Percentiles rank a stretch among this genome's conserved stretches.
phyloP scores from a whole-genome alignment of 1,140 invertebrate genomes.

The Euglossa dilemma region DNA sequence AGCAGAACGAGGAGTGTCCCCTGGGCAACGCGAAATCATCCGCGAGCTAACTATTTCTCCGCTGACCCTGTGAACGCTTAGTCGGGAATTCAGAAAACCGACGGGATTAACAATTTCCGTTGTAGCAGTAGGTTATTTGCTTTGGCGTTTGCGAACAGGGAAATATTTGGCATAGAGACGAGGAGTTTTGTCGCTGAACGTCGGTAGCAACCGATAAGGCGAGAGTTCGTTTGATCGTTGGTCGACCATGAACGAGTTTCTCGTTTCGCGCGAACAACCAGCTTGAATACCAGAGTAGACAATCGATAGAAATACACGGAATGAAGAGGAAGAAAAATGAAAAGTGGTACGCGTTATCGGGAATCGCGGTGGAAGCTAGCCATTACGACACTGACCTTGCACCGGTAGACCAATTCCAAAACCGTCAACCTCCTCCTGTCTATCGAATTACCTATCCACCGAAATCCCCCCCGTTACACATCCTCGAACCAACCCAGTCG shows the following conservation, averaged over 20 bases:
- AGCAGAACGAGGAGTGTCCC: no score
- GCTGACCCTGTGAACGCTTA: no score
- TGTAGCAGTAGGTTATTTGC: no score
- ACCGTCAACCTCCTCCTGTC: background rate
- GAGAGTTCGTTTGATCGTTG: constrained; percentile 12
- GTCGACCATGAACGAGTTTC: constrained; percentile 9
- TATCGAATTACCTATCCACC: background rate
- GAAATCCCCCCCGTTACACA: no score
- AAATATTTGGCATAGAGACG: background rate
- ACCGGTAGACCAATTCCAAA: background rate
- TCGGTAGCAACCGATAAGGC: background rate
- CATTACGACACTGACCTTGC: constrained; percentile 60
- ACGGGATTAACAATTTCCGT: no score
- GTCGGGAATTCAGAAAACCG: no score
- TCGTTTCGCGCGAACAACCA: constrained; percentile 33
- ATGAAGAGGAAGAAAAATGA: no score
- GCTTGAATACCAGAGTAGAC: constrained; percentile 28
- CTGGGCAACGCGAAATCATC: no score
- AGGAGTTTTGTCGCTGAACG: background rate
- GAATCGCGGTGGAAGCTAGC: constrained; percentile 2
- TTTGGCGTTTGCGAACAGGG: background rate
- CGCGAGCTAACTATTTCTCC: no score
- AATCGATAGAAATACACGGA: background rate
- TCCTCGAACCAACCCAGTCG: background rate
- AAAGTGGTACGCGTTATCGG: background rate